Conservation (phyloP, 2,888 invertebrate genomes). For the Abrostola triplasia region DNA sequence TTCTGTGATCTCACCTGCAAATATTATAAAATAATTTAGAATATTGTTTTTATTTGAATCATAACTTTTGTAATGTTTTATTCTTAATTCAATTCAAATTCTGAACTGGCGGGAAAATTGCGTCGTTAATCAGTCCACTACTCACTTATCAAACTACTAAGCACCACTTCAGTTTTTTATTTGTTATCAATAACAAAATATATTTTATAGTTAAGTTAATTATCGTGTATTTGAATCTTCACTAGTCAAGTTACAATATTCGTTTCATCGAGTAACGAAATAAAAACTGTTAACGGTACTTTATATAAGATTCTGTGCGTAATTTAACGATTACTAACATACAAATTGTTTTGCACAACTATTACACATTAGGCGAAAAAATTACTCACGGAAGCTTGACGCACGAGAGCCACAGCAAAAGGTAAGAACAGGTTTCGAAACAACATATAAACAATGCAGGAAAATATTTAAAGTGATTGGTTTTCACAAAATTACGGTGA, state of each 20-base stretch:
- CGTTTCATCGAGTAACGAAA: conserved; percentile 1
- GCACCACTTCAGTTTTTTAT: conserved; percentile 12
- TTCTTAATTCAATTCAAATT: not conserved
- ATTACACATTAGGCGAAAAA: not conserved
- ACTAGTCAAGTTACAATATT: not conserved
- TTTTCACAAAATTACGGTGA: conserved; percentile 38
- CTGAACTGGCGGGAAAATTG: not conserved
- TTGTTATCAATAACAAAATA: conserved; percentile 1
- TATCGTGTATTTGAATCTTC: not conserved
- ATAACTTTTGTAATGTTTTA: too few species aligned
- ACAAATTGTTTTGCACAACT: not conserved
- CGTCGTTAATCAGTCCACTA: conserved; percentile 2
- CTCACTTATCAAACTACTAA: conserved; percentile 15
- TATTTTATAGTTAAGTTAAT: conserved; percentile 8
- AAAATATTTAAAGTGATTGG: conserved; percentile 9
- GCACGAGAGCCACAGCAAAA: conserved; percentile 15
- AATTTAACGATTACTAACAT: not conserved
- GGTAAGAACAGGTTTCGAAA: conserved; percentile 25
- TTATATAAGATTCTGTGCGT: not conserved
- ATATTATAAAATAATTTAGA: not conserved
- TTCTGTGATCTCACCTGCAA: conserved; percentile 62
- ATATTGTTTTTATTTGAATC: too few species aligned
- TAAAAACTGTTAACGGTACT: conserved; percentile 8
- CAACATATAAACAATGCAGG: conserved; percentile 38
- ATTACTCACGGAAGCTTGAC: conserved; percentile 45